phyloP scores from a whole-genome alignment of 2,797 vertebrate genomes.

The Sebastes jordani region DNA sequence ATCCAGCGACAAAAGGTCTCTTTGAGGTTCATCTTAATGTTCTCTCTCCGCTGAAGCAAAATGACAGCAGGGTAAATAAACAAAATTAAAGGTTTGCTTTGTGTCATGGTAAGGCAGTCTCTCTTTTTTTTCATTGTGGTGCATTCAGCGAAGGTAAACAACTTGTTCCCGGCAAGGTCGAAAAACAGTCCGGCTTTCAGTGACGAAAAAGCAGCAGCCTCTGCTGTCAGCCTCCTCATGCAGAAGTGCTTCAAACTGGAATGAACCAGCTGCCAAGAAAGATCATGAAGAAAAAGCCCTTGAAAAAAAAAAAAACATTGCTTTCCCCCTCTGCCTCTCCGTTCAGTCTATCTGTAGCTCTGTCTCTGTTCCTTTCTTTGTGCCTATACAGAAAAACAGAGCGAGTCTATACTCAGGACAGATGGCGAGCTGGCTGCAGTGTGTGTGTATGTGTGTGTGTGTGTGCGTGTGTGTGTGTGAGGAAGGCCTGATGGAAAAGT shows the following conservation, averaged over 20 bases:
- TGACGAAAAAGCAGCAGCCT: conserved; percentile 32
- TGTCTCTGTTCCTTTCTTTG: conserved; percentile 39
- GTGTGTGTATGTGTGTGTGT: not conserved
- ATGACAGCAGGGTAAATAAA: not conserved
- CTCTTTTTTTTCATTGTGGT: conserved; percentile 4
- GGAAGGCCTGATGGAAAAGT: not conserved
- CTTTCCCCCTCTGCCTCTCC: not conserved
- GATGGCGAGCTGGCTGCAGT: conserved; percentile 11
- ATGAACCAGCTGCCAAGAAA: conserved; percentile 38
- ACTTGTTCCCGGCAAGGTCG: conserved; percentile 48
- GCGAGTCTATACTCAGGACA: not conserved
- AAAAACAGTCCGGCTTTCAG: conserved; percentile 32
- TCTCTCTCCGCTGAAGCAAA: not conserved
- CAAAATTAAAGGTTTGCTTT: conserved; percentile 7
- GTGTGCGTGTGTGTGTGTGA: not conserved
- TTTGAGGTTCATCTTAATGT: not conserved
- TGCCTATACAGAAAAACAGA: conserved; percentile 27
- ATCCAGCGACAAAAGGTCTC: not conserved
- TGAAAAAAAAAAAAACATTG: not conserved
- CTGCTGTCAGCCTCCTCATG: conserved; percentile 19
- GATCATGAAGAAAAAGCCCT: conserved; percentile 36
- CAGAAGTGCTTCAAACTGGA: conserved; percentile 47
- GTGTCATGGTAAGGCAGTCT: not conserved
- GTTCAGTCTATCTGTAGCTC: conserved; percentile 20
- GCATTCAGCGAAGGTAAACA: conserved; percentile 42